Evolutionary conservation across 2,888 invertebrate genomes (phyloP), one percentile per base, ranked within the genome.

Genomic region (Drosophila emarginata): DNA sequence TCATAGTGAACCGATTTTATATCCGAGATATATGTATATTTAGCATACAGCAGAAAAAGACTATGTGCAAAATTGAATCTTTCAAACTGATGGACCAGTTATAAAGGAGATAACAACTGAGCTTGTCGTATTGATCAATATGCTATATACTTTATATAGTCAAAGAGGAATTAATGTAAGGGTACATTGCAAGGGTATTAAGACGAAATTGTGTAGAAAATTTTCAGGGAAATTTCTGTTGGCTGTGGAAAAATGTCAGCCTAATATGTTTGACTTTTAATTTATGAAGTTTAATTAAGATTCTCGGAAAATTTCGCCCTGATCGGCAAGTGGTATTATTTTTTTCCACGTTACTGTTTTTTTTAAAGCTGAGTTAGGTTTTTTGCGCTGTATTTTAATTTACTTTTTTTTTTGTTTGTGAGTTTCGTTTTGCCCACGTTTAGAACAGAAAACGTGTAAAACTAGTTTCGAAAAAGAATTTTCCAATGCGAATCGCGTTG

Each of bases 401-500:
- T 67, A 76, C 61, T 74, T 58, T 67, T 72, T 78, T 78, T 67
- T 75, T 72, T 67, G 68, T 67, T 73, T 70, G 32, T 32, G 32
- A 9, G 32, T 32, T 32, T 32, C 79, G 56, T 69, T 72, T 67
- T 61, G 68, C 74, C 59, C 69, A 73, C 74, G 64, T 45, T 54
- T 61, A 45, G 18, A 57, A 45, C 52, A 40, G 28, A 60, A 53
- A 88, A 84, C 84, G 87, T 70, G 84, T 84, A 63, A 75, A 87
- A 84, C 84, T 86, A 53, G 84, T 84, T 84, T 88, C 74, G 53
- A 68, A 76, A 86, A 88, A 80, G 77, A 83, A 83, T 84, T 84
- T 84, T 83, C 88, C 80, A 77, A 77, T 76, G 71, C 58, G 65
- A 52, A 39, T 32, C 60, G 18, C 7, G 4, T 67, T n/a, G 80